Percentiles rank a stretch among this genome's conserved stretches.
These are phyloP conservation scores for Drosophila willistoni DNA, from an alignment of 1,140 invertebrate species.

Conservation along the genomic window DNA sequence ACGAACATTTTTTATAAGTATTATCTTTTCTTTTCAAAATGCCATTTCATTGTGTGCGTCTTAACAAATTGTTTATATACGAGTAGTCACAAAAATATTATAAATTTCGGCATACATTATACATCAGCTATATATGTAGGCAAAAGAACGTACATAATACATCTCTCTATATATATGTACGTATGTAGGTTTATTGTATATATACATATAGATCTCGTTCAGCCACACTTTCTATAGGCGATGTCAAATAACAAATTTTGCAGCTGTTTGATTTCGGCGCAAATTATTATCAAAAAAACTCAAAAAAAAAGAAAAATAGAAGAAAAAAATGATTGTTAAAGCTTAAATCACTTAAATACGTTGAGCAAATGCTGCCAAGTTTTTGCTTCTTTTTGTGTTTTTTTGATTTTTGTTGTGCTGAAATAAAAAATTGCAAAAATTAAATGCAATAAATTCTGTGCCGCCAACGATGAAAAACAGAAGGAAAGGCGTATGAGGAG, in stretches of 20 bases:
- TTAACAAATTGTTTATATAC: conserved; percentile 76
- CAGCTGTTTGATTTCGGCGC: conserved; percentile 78
- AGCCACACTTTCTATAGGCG: conserved; percentile 73
- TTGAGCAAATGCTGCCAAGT: conserved; percentile 51
- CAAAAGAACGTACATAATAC: conserved; percentile 16
- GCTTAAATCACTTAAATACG: conserved; percentile 72
- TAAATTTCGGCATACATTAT: conserved; percentile 63
- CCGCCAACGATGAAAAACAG: conserved; percentile 39
- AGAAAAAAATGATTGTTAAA: conserved; percentile 62
- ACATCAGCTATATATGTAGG: conserved; percentile 37
- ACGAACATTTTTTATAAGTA: conserved; percentile 30
- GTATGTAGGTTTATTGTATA: conserved; percentile 24
- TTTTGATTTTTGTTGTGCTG: conserved; percentile 7
- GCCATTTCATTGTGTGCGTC: conserved; percentile 58
- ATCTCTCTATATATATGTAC: conserved; percentile 6
- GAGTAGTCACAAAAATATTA: conserved; percentile 51
- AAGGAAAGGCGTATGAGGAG: conserved; percentile 3
- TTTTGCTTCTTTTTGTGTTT: neutral
- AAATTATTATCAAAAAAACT: conserved; percentile 71
- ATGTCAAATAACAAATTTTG: conserved; percentile 64
- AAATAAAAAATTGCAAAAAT: conserved; percentile 54
- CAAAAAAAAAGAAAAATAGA: conserved; percentile 28
- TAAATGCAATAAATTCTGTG: conserved; percentile 74
- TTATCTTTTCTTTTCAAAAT: conserved; percentile 29
- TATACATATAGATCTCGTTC: conserved; percentile 29